Conservation (phyloP, 2,797 vertebrate species). For the Paramormyrops hopkinsi region DNA sequence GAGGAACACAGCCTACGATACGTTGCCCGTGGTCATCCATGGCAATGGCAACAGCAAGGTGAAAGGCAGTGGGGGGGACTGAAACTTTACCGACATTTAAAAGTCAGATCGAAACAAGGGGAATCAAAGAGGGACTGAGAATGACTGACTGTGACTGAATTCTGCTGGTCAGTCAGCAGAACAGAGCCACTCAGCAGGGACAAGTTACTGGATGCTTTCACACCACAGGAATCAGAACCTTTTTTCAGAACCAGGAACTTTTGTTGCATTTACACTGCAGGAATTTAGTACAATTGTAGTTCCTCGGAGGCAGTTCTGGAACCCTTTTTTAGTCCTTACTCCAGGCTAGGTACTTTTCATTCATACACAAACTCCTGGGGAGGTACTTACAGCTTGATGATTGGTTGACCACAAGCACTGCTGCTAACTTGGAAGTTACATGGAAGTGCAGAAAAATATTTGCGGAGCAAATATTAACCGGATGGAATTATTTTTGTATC, state of each 20-base stretch:
- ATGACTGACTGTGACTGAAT: constrained; percentile 3
- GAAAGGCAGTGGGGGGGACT: constrained; percentile 42
- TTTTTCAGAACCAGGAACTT: neutral
- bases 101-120: neutral
- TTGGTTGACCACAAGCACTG: neutral
- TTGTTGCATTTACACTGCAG: neutral
- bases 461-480: neutral
- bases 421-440: neutral
- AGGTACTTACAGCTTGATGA: neutral
- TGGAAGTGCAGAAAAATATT: neutral
- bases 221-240: neutral
- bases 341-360: neutral
- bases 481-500: neutral
- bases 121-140: neutral
- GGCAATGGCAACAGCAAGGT: constrained; percentile 95
- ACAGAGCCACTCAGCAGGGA: neutral
- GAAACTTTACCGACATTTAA: neutral
- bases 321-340: neutral
- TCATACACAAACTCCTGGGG: neutral
- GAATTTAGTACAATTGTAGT: neutral
- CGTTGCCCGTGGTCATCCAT: constrained; percentile 79
- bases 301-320: neutral
- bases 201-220: neutral
- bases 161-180: constrained; percentile 34
- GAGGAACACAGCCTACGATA: constrained; percentile 81